Percentiles rank a stretch among this genome's conserved stretches.
Evolutionary conservation across 1,140 invertebrate species (phyloP).

Genomic region (Uloborus diversus): DNA sequence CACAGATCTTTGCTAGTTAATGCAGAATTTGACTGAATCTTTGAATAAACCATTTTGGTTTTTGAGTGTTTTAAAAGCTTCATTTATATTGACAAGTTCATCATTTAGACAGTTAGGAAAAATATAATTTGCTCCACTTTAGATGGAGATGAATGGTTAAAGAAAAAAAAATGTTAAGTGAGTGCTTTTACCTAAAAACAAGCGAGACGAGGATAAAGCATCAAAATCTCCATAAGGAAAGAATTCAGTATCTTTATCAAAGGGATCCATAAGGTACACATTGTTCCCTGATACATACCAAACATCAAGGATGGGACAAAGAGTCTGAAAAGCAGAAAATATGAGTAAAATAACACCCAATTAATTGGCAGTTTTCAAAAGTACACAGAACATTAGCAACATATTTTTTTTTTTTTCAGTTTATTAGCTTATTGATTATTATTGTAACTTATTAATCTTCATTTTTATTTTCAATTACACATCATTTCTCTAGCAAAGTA

Average conservation of each 20-base stretch:
- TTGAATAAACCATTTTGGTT: too few relatives aligned
- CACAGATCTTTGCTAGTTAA: too few relatives aligned
- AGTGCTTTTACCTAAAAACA: conserved; percentile 31
- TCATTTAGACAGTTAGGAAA: neutral
- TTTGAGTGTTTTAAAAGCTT: neutral
- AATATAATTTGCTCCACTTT: neutral
- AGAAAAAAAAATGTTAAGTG: too few relatives aligned
- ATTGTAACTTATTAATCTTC: neutral
- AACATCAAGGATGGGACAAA: conserved; percentile 7
- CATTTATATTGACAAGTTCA: neutral
- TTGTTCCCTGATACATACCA: conserved; percentile 10
- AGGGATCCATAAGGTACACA: conserved; percentile 9
- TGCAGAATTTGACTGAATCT: too few relatives aligned
- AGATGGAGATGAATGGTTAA: neutral
- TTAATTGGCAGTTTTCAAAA: too few relatives aligned
- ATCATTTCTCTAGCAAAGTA: neutral
- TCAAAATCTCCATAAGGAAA: conserved; percentile 1
- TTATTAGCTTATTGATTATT: neutral
- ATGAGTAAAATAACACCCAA: too few relatives aligned
- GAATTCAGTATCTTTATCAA: conserved; percentile 5
- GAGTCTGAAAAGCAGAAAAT: neutral
- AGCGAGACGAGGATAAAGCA: neutral
- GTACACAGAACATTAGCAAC: too few relatives aligned
- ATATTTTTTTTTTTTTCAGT: too few relatives aligned
- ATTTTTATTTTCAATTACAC: neutral